Percentiles rank a stretch among this genome's conserved stretches.
Evolutionary conservation across 2,797 vertebrate genomes (phyloP).

Genomic region (Lepilemur ruficaudatus): DNA sequence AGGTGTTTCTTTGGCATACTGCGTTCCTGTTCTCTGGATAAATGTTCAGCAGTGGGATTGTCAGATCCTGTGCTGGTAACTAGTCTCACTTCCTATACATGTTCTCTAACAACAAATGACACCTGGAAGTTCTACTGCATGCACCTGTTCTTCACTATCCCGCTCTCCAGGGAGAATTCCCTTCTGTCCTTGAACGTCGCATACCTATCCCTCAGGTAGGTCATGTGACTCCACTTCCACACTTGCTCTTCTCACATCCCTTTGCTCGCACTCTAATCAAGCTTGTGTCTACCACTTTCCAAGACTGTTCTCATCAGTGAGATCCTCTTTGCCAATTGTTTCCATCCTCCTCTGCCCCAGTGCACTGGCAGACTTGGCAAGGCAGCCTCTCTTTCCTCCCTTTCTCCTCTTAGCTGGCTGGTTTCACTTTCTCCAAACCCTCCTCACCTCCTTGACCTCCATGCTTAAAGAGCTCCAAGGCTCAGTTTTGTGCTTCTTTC

Average conservation of each 20-base stretch:
- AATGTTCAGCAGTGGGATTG: too few species aligned
- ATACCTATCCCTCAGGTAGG: background rate
- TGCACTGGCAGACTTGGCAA: too few species aligned
- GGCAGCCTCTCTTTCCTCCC: background rate
- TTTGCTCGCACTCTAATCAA: accelerated
- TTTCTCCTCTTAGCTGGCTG: background rate
- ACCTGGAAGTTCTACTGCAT: background rate
- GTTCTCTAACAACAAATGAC: background rate
- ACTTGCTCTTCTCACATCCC: accelerated
- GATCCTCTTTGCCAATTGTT: background rate
- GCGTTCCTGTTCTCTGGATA: background rate
- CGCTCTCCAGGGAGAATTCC: background rate
- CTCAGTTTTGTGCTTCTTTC: background rate
- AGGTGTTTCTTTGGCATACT: background rate
- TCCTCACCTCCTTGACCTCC: background rate
- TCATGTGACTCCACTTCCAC: too few species aligned
- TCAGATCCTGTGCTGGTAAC: background rate
- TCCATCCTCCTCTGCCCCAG: background rate
- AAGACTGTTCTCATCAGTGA: background rate
- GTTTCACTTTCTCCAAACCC: background rate
- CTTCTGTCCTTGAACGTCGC: background rate
- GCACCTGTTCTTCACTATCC: background rate
- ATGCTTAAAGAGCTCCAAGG: background rate
- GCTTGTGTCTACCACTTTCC: background rate
- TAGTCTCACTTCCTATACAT: background rate